Conservation (phyloP, 2,113 vertebrate genomes). For the Gorsachius goisagi region DNA sequence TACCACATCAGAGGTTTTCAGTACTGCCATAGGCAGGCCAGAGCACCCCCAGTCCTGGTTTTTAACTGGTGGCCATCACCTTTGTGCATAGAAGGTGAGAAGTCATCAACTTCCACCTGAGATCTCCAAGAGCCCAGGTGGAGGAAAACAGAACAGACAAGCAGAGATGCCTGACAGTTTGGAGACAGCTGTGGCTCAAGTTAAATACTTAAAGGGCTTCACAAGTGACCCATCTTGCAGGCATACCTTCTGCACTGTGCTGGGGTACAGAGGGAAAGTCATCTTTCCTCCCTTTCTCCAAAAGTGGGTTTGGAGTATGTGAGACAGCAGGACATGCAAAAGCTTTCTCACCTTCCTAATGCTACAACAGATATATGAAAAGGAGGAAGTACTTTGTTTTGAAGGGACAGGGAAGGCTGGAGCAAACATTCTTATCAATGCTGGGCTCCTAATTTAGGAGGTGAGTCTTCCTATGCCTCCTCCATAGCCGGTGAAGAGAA, state of each 20-base stretch:
- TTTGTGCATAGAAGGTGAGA: not conserved
- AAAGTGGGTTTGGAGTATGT: not conserved
- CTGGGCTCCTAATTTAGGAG: not conserved
- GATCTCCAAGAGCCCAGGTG: not conserved
- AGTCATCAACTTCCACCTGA: not conserved
- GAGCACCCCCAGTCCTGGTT: not conserved
- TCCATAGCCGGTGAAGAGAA: not conserved
- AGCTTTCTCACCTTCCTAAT: not conserved
- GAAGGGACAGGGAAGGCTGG: not conserved
- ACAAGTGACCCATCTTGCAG: not conserved
- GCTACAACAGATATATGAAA: not conserved
- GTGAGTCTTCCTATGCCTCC: not conserved
- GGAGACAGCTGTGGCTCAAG: not conserved
- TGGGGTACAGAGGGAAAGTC: not conserved
- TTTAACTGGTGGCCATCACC: not conserved
- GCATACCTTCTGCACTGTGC: not conserved
- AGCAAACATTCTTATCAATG: not conserved
- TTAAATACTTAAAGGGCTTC: not conserved
- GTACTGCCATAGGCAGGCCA: accelerated
- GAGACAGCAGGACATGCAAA: not conserved
- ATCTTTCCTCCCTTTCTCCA: not conserved
- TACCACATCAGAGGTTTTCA: not conserved
- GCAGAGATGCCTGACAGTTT: not conserved
- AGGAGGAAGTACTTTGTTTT: not conserved
- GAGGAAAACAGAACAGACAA: not conserved